Evolutionary conservation across 37 sponge, comb jelly and placozoan genomes (phyloP), one percentile per base, ranked within the genome.

Genomic region (Aphrocallistes beatrix): DNA sequence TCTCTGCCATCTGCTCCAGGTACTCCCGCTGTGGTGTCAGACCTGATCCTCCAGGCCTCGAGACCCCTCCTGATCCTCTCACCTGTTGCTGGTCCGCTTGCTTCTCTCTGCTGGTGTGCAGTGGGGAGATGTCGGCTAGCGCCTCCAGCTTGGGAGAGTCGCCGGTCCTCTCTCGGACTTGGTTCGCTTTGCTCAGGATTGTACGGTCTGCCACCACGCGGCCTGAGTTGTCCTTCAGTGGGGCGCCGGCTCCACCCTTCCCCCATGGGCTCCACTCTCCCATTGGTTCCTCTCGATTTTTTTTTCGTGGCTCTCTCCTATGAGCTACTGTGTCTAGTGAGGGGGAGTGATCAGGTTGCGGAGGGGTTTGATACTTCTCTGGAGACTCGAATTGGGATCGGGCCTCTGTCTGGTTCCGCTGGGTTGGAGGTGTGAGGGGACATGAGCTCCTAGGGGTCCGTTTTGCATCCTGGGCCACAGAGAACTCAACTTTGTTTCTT

Each of bases 191-290:
- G 28, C 83, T 81, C 91, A 94, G 90, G 32, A 81, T 82, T 49
- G 86, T 90, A 48, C 90, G 51, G 39, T 92, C 95, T 16, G 95
- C 85, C 36, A 92, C 86, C 19, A 91, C 38, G 23, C 88, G 81
- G 34, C 95, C 95, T 21, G 38, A n/a, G 36, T 60, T 38, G 28
- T 92, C 93, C 39, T 89, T 49, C 13, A 91, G 81, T 34, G 93
- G 93, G 21, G 93, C 93, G 8, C 95, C 93, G 60, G 88, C 89
- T 0, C 95, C 93, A n/a, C 93, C 93, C 36, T 87, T 91, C 17
- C 95, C 95, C 91, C 90, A 92, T 1, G 93, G 95, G 37, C 91
- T 84, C 83, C 92, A 94, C 10, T 82, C 86, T 49, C 89, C 87
- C 9, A 37, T 51, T 32, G 89, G 89, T 38, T 36, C 83, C 36